Conservation (phyloP, 1,140 invertebrate genomes). For the Drosophila pallidifrons region DNA sequence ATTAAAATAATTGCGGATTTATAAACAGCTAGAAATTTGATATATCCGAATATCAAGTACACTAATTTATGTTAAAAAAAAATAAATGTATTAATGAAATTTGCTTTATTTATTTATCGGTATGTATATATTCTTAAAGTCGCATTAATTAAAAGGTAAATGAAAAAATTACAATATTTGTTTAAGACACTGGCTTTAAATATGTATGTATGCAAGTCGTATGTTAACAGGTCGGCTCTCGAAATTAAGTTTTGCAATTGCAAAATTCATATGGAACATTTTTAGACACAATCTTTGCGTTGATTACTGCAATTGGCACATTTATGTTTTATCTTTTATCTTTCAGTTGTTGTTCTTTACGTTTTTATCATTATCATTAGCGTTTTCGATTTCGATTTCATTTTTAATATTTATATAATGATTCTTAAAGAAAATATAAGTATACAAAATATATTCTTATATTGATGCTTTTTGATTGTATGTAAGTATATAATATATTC, state of each 20-base stretch:
- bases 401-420: conserved; percentile 53
- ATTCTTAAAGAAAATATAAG: conserved; percentile 77
- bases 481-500: conserved; percentile 35
- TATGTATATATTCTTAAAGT: conserved; percentile 49
- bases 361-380: not conserved
- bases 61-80: not conserved
- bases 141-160: conserved; percentile 61
- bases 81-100: conserved; percentile 15
- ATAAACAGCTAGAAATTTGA: too few relatives aligned
- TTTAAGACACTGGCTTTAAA: conserved; percentile 76
- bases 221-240: conserved; percentile 69
- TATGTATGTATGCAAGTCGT: conserved; percentile 54
- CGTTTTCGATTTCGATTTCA: not conserved
- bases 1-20: not conserved
- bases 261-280: conserved; percentile 66
- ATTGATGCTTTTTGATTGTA: conserved; percentile 46
- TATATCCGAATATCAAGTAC: too few relatives aligned
- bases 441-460: conserved; percentile 65
- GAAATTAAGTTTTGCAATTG: conserved; percentile 63
- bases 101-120: conserved; percentile 38
- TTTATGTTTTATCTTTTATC: conserved; percentile 24
- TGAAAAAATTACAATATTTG: conserved; percentile 68
- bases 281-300: conserved; percentile 53
- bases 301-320: conserved; percentile 68
- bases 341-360: too few relatives aligned